Evolutionary conservation across 2,888 invertebrate genomes (phyloP).

Genomic region (Xylota sylvarum): DNA sequence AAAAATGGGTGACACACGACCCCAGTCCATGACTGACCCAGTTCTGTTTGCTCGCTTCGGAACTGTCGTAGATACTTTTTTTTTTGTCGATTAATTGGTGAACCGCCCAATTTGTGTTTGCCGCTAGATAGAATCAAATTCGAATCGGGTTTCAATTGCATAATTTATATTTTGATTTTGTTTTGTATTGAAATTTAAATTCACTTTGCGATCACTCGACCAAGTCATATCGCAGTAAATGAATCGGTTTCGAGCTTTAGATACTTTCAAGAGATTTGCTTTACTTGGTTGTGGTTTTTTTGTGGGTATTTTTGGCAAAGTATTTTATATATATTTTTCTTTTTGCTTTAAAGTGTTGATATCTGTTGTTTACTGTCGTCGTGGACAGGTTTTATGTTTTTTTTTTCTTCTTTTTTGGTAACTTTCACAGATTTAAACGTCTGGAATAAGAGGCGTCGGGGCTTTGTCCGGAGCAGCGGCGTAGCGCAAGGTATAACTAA

Average conservation of each 20-base stretch:
- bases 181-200: conserved; percentile 2
- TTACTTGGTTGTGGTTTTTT: not conserved
- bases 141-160: conserved; percentile 12
- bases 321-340: not conserved
- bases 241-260: conserved; percentile 7
- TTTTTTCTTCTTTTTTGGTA: conserved; percentile 10
- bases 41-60: not conserved
- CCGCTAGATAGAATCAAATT: conserved; percentile 3
- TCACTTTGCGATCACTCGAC: not conserved
- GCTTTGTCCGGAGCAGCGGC: conserved; percentile 8
- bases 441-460: not conserved
- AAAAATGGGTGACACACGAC: conserved; percentile 31
- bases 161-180: conserved; percentile 38
- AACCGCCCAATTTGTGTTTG: not conserved
- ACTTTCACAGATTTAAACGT: conserved; percentile 51
- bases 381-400: not conserved
- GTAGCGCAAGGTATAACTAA: conserved; percentile 19
- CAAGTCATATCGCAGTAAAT: not conserved
- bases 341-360: conserved; percentile 4
- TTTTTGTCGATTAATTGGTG: not conserved
- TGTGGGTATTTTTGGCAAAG: conserved; percentile 9
- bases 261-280: conserved; percentile 18
- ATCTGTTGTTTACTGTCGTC: conserved; percentile 9
- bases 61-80: not conserved
- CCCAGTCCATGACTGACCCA: conserved; percentile 18